Percentiles rank a stretch among this genome's conserved stretches.
Conservation (phyloP, 2,113 vertebrate species). For the Psammodynastes pulverulentus region DNA sequence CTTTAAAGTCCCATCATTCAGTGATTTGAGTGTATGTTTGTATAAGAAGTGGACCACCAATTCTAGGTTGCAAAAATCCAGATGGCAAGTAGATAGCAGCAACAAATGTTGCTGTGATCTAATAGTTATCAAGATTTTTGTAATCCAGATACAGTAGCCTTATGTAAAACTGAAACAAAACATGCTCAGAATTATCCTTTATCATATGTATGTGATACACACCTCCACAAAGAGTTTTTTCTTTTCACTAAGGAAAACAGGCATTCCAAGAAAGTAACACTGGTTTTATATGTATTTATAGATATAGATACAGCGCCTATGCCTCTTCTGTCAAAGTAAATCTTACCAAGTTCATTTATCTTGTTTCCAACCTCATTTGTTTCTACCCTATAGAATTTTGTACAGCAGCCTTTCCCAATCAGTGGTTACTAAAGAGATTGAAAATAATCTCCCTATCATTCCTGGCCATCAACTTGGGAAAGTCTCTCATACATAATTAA, state of each 20-base stretch:
- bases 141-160: neutral
- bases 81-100: neutral
- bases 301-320: neutral
- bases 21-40: neutral
- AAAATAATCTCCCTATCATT: neutral
- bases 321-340: neutral
- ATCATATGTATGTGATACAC: neutral
- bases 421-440: neutral
- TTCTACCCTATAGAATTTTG: neutral
- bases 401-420: neutral
- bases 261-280: neutral
- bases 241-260: neutral
- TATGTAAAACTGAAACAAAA: neutral
- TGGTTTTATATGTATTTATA: neutral
- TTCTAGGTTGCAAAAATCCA: neutral
- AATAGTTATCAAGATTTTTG: neutral
- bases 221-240: neutral
- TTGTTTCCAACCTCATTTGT: neutral
- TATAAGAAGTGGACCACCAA: neutral
- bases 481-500: neutral
- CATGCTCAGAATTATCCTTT: neutral
- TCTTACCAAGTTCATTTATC: neutral
- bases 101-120: neutral
- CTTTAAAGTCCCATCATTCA: neutral
- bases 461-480: neutral